These are phyloP conservation scores for Stramonita haemastoma DNA, from an alignment of 2,888 invertebrate genomes.

Conservation along the genomic window DNA sequence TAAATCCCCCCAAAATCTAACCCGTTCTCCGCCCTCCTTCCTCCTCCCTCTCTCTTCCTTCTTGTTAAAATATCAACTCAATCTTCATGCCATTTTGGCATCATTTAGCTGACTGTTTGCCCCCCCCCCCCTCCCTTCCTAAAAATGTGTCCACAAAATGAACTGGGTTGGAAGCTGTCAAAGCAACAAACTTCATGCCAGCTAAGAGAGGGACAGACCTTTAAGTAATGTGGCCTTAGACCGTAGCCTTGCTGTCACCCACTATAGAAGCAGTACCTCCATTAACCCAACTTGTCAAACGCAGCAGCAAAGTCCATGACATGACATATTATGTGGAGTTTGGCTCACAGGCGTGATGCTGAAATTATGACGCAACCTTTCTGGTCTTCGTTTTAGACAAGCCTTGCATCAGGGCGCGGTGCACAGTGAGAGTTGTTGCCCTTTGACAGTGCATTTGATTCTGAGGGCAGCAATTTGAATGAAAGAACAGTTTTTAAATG, in stretches of 20 bases:
- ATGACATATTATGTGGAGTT: background rate
- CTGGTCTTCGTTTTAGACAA: background rate
- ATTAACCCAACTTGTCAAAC: constrained; percentile 12
- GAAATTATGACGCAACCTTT: background rate
- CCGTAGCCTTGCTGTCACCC: background rate
- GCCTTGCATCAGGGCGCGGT: background rate
- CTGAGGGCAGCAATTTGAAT: background rate
- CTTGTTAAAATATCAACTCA: too few relatives aligned
- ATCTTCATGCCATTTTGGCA: background rate
- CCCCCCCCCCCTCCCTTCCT: too few relatives aligned
- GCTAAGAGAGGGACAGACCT: background rate
- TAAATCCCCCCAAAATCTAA: too few relatives aligned
- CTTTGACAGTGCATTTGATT: background rate
- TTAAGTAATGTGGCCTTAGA: background rate
- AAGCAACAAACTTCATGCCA: too few relatives aligned
- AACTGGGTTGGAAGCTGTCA: too few relatives aligned
- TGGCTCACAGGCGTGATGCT: background rate
- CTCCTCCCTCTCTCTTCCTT: too few relatives aligned
- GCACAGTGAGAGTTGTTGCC: background rate
- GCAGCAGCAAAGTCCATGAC: background rate
- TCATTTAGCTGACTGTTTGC: too few relatives aligned
- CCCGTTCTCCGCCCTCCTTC: too few relatives aligned
- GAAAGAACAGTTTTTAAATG: background rate
- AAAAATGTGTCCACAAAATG: too few relatives aligned
- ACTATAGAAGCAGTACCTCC: background rate